Evolutionary conservation across 2,888 invertebrate species (phyloP).

Genomic region (Rhabditophanes sp.): DNA sequence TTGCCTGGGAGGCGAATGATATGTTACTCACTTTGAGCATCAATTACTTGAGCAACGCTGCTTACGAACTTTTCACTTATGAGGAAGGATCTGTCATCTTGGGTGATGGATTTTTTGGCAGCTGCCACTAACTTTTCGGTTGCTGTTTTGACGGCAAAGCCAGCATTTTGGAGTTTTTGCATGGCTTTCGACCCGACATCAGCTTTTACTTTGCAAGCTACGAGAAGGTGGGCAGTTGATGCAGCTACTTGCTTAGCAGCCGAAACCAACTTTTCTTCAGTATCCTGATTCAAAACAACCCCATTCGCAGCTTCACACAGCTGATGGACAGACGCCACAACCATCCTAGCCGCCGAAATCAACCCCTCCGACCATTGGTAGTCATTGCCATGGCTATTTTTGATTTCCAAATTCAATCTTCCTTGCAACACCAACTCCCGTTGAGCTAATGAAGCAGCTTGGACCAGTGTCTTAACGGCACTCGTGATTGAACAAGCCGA

Average conservation of each 20-base stretch:
- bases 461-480: slow-evolving; percentile 84
- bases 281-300: slow-evolving; percentile 55
- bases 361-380: slow-evolving; percentile 44
- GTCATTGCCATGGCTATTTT: too few species aligned
- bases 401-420: too few species aligned
- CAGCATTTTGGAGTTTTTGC: slow-evolving; percentile 57
- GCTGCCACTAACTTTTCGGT: slow-evolving; percentile 90
- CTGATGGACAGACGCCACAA: slow-evolving; percentile 91
- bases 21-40: too few species aligned
- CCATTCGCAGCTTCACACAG: slow-evolving; percentile 94
- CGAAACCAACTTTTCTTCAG: slow-evolving; percentile 83
- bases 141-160: slow-evolving; percentile 72
- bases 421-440: too few species aligned
- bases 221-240: slow-evolving; percentile 85
- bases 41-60: too few species aligned
- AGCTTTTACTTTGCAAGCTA: slow-evolving; percentile 96
- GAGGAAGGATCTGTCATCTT: slow-evolving; percentile 75
- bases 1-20: too few species aligned
- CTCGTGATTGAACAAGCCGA: too few species aligned
- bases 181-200: slow-evolving; percentile 86
- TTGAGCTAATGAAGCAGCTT: slow-evolving; percentile 90
- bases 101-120: slow-evolving; percentile 72
- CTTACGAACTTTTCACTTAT: too few species aligned
- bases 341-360: slow-evolving; percentile 59
- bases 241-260: slow-evolving; percentile 82